Percentiles rank a stretch among this genome's conserved stretches.
Conservation (phyloP, 2,888 invertebrate species). For the Sinopyrophorus schimmeli region DNA sequence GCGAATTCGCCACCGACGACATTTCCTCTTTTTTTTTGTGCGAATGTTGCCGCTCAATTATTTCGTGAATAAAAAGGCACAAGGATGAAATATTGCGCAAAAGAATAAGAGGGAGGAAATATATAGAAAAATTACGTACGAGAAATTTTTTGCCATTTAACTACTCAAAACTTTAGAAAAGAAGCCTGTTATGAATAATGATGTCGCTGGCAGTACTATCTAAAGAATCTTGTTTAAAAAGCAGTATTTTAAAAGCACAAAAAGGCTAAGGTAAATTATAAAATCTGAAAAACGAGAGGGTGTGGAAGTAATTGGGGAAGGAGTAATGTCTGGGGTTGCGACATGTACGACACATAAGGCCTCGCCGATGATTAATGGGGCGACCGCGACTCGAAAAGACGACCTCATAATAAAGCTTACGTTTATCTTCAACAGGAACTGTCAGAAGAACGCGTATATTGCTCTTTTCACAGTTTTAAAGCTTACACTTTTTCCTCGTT, state of each 20-base stretch:
- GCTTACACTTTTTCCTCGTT: slow-evolving; percentile 22
- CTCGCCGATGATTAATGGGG: slow-evolving; percentile 28
- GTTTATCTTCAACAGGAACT: slow-evolving; percentile 30
- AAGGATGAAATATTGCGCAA: too few species aligned
- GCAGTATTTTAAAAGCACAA: slow-evolving; percentile 22
- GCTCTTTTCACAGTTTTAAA: slow-evolving; percentile 29
- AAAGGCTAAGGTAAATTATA: slow-evolving; percentile 26
- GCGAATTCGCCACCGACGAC: too few species aligned
- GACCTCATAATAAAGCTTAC: slow-evolving; percentile 31
- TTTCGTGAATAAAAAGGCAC: too few species aligned
- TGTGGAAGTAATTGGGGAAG: slow-evolving; percentile 28
- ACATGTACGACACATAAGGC: slow-evolving; percentile 31
- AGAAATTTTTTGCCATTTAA: too few species aligned
- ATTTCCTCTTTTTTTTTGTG: too few species aligned
- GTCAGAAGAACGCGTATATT: slow-evolving; percentile 28
- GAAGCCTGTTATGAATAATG: slow-evolving; percentile 23
- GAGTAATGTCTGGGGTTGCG: slow-evolving; percentile 26
- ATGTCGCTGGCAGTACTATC: slow-evolving; percentile 19
- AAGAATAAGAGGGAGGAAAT: too few species aligned
- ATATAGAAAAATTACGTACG: too few species aligned
- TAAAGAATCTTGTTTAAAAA: slow-evolving; percentile 18
- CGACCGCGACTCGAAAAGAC: slow-evolving; percentile 30
- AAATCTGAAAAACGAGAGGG: slow-evolving; percentile 24
- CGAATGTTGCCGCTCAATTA: too few species aligned
- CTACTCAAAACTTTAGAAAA: slow-evolving; percentile 20